Evolutionary conservation across 2,797 vertebrate species (phyloP).

Genomic region (Melanotaenia trifasciata): DNA sequence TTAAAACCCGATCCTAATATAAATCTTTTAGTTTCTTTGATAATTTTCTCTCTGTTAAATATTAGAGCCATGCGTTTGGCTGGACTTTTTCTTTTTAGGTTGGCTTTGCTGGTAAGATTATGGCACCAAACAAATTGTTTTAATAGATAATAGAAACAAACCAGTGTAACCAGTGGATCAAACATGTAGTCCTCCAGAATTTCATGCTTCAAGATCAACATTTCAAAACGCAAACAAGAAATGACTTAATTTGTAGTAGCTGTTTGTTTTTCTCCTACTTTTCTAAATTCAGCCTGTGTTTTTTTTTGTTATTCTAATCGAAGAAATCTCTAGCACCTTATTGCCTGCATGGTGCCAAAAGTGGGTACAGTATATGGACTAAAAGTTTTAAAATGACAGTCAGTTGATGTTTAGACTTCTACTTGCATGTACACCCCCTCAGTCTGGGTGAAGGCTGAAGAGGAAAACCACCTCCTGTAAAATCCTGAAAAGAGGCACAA

Average conservation of each 20-base stretch:
- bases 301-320: neutral
- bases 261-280: neutral
- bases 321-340: conserved; percentile 55
- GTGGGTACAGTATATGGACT: conserved; percentile 1
- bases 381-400: conserved; percentile 16
- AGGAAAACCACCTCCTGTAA: conserved; percentile 9
- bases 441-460: neutral
- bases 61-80: neutral
- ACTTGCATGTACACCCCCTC: neutral
- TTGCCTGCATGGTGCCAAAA: conserved; percentile 15
- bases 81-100: neutral
- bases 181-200: neutral
- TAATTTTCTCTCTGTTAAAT: neutral
- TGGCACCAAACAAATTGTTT: neutral
- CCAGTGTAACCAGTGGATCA: neutral
- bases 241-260: neutral
- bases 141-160: neutral
- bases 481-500: conserved; percentile 31
- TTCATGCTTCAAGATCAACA: neutral
- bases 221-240: neutral
- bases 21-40: neutral
- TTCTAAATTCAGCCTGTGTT: neutral
- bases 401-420: conserved; percentile 13
- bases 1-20: neutral
- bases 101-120: neutral